Base-by-base conservation (phyloP, 1,140 invertebrate species). In the Hormaphis cornu region DNA sequence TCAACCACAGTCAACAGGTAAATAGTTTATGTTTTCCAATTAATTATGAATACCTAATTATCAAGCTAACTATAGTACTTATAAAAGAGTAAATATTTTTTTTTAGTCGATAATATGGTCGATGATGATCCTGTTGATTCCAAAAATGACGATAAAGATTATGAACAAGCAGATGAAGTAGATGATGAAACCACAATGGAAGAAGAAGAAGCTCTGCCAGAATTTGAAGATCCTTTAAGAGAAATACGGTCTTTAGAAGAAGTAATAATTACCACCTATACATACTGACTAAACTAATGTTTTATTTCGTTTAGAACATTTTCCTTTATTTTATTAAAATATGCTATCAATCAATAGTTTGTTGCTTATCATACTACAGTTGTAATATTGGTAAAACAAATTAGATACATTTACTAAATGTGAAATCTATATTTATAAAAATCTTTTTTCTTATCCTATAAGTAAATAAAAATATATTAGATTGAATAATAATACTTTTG, bases 131-230 rank as follows among this genome's bases (percentile, higher is more conserved):
- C 10, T n/a, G 20, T 30, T 44, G 58, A 61, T 46, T 37, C 44
- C 9, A 46, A 30, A 12, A 30, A 1, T 30, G 35, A 50, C 14
- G 61, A 66, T n/a, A 66, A 66, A 35, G 61, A 66, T 50, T 66
- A 48, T 66, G 44, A 48, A 22, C 61, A 48, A 48, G 44, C 10
- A 30, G 61, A 66, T 22, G 61, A 66, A 66, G 28, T 30, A 10
- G 61, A 66, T 24, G 61, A 66, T 66, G 61, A 66, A 66, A 50
- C 61, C 24, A 66, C 61, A 48, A 50, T 66, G 61, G 61, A 66
- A 66, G 61, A 66, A 50, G 61, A 66, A 50, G 61, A 66, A 50
- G 61, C 61, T 26, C 61, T 66, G 20, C 61, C 61, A 22, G 61
- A 66, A 50, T 66, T 66, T 9, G 61, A 66, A 8, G 61, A 66